These are phyloP conservation scores for Caenorhabditis plicata DNA, from an alignment of 2,888 invertebrate species.

Conservation along the genomic window DNA sequence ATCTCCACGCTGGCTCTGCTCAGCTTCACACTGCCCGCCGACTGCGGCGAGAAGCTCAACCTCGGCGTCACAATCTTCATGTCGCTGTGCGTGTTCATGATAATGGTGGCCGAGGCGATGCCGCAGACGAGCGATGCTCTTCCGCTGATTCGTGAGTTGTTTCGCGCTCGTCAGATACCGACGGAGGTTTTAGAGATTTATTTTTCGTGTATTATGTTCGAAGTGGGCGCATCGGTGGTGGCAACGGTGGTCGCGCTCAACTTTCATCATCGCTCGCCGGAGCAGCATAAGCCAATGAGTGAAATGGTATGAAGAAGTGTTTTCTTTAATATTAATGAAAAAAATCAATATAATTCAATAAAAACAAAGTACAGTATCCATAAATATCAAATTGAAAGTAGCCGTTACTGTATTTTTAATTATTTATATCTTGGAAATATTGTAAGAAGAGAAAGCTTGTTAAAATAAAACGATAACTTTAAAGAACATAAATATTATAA, in stretches of 20 bases:
- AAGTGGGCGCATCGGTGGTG: slow-evolving; percentile 63
- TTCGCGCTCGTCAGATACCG: not conserved
- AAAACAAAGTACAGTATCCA: no score
- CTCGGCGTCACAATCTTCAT: slow-evolving; percentile 73
- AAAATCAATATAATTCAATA: not conserved
- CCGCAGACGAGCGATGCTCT: slow-evolving; percentile 98
- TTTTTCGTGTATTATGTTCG: slow-evolving; percentile 64
- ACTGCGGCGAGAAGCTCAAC: slow-evolving; percentile 97
- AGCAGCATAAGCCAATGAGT: slow-evolving; percentile 62
- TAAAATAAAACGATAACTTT: no score
- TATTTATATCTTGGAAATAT: no score
- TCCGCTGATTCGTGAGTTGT: slow-evolving; percentile 75
- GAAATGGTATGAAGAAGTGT: slow-evolving; percentile 33
- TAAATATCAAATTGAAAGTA: no score
- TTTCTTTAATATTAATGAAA: not conserved
- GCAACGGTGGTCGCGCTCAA: slow-evolving; percentile 69
- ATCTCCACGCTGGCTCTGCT: slow-evolving; percentile 97
- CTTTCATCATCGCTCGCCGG: slow-evolving; percentile 70
- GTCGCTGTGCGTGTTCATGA: slow-evolving; percentile 95
- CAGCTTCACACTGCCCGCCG: slow-evolving; percentile 96
- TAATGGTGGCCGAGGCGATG: slow-evolving; percentile 96
- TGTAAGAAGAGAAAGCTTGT: no score
- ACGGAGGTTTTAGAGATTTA: slow-evolving; percentile 53
- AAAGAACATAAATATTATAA: no score
- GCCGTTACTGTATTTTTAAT: no score